Conservation (phyloP, 2,113 vertebrate genomes). For the Pseudorectes ferrugineus region DNA sequence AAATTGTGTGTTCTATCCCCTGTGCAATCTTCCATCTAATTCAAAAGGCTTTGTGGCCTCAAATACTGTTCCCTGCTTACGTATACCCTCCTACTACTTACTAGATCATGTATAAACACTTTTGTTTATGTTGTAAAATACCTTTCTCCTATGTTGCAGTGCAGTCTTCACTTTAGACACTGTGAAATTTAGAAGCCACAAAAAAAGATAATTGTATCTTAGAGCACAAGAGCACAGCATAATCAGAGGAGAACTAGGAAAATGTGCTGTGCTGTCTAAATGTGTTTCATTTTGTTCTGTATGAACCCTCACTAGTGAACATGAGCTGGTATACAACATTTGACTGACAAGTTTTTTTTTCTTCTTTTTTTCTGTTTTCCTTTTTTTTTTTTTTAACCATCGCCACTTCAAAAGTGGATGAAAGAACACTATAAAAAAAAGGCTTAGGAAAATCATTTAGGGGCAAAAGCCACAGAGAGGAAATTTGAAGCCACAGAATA, state of each 20-base stretch:
- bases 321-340: not conserved
- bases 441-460: not conserved
- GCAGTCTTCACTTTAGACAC: not conserved
- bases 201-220: not conserved
- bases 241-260: not conserved
- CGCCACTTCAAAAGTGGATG: constrained; percentile 22
- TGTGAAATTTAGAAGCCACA: not conserved
- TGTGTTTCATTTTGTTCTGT: not conserved
- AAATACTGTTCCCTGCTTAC: not conserved
- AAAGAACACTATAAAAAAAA: not conserved
- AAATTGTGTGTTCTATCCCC: not conserved
- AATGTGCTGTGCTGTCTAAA: not conserved
- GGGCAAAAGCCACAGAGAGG: not conserved
- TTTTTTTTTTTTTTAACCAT: not conserved
- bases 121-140: not conserved
- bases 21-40: not conserved
- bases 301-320: not conserved
- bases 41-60: not conserved
- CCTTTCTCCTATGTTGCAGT: not conserved
- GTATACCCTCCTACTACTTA: not conserved
- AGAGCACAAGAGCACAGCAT: not conserved
- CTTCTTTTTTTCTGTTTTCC: no score
- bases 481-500: constrained; percentile 16
- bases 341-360: not conserved
- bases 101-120: not conserved